Conservation (phyloP, 2,113 vertebrate species). For the Lontra canadensis region DNA sequence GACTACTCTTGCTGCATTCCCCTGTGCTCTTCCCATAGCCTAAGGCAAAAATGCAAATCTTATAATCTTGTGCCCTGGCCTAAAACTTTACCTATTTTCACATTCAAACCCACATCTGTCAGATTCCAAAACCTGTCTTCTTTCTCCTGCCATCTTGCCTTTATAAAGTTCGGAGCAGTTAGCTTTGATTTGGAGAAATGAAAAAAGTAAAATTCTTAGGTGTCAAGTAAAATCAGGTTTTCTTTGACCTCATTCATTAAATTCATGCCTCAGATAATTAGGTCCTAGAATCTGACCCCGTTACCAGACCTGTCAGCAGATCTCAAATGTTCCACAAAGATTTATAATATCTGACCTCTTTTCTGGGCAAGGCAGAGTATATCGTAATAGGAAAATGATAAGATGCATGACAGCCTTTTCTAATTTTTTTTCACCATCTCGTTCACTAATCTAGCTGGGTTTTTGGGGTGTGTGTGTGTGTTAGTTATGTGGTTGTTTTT, state of each 20-base stretch:
- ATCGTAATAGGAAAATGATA: not conserved
- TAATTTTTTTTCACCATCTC: not conserved
- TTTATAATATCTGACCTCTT: not conserved
- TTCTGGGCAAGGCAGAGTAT: not conserved
- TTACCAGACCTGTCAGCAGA: not conserved
- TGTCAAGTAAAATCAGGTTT: conserved; percentile 1
- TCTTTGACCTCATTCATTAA: conserved; percentile 32
- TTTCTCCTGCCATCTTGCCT: not conserved
- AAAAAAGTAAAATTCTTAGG: not conserved
- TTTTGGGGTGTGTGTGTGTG: not conserved
- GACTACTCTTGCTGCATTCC: not conserved
- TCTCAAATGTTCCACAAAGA: not conserved
- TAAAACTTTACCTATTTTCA: not conserved
- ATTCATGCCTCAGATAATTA: conserved; percentile 28
- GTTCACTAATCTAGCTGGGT: not conserved
- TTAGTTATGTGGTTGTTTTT: not conserved
- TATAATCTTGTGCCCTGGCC: not conserved
- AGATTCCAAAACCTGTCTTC: not conserved
- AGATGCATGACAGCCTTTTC: not conserved
- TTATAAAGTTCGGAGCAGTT: not conserved
- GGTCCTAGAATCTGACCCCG: not conserved
- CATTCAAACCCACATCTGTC: not conserved
- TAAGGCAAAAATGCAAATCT: not conserved
- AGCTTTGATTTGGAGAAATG: not conserved
- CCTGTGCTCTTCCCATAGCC: not conserved